Evolutionary conservation across 2,888 invertebrate species (phyloP).

Genomic region (Biston betularia): DNA sequence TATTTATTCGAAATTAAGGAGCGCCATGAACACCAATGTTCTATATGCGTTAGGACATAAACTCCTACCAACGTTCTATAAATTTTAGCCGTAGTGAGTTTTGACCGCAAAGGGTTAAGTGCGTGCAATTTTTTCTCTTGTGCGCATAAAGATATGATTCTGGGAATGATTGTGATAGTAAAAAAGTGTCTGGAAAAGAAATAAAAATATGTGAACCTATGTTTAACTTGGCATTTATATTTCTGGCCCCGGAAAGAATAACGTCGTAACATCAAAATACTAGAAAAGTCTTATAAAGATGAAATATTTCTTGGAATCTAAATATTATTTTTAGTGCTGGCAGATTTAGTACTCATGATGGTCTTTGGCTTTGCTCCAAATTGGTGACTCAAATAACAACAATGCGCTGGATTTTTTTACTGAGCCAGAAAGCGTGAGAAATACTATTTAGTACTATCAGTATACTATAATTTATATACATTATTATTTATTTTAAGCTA

Average conservation of each 20-base stretch:
- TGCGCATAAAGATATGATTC: slow-evolving; percentile 25
- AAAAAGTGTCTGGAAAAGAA: slow-evolving; percentile 13
- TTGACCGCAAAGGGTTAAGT: slow-evolving; percentile 17
- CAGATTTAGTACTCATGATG: background rate
- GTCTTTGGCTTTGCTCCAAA: background rate
- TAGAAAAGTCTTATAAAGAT: background rate
- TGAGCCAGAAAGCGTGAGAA: too few relatives aligned
- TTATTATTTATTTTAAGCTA: too few relatives aligned
- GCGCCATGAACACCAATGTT: background rate
- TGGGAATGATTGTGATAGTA: slow-evolving; percentile 15
- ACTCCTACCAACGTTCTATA: background rate
- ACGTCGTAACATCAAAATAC: background rate
- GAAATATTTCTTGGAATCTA: background rate
- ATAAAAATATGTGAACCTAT: slow-evolving; percentile 11
- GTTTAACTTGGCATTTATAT: background rate
- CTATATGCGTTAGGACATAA: background rate
- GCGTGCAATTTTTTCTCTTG: slow-evolving; percentile 24
- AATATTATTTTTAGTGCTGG: background rate
- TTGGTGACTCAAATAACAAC: too few relatives aligned
- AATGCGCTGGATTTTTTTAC: too few relatives aligned
- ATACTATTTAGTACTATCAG: too few relatives aligned
- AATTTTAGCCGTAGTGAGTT: slow-evolving; percentile 4
- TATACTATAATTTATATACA: too few relatives aligned
- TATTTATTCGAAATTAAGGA: background rate
- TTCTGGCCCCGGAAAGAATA: background rate